Evolutionary conservation across 1,140 invertebrate species (phyloP), one percentile per base, ranked within the genome.

Genomic region (Chelonus insularis): DNA sequence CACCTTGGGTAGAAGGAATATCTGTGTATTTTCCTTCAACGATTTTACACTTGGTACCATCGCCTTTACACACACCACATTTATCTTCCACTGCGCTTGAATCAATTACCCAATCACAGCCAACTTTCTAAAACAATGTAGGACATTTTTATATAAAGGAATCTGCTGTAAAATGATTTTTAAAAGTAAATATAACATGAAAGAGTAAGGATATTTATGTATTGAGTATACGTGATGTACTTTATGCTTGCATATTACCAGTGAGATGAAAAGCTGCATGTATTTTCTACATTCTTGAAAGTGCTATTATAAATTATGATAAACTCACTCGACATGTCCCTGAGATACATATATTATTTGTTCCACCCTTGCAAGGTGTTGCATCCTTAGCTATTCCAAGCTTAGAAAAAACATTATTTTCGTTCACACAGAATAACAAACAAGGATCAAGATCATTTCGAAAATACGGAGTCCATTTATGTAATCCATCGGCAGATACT

Each of bases 31-130:
- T 62, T 14, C 79, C 77, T 25, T 82, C 68, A 3, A 83, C 63
- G 9, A 71, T 60, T 43, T 68, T 83, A 65, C 89, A 90, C 18
- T 84, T 82, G 0, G 84, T 85, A 0, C 88, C 88, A 68, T 89
- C 87, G 1, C 89, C 89, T 67, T 88, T 85, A 71, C 89, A 91
- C 1, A 89, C 73, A 0, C 89, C 89, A 69, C 89, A 91, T 7
- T 83, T 73, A 71, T 91, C 89, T 62, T 89, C 86, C 20, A 85
- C 78, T 0, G 87, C 87, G 36, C 82, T 75, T 1, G 88, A 89
- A 68, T 88, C 86, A 6, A 90, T 72, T 4, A 77, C 68, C 82
- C 84, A 88, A 72, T 90, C 88, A 78, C 89, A 91, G 1, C 88
- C 86, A 12, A 91, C 85, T 63, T 79, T 80, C 86, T 87, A 67